Evolutionary conservation across 2,888 invertebrate genomes (phyloP).

Genomic region (Lydus trimaculatus): DNA sequence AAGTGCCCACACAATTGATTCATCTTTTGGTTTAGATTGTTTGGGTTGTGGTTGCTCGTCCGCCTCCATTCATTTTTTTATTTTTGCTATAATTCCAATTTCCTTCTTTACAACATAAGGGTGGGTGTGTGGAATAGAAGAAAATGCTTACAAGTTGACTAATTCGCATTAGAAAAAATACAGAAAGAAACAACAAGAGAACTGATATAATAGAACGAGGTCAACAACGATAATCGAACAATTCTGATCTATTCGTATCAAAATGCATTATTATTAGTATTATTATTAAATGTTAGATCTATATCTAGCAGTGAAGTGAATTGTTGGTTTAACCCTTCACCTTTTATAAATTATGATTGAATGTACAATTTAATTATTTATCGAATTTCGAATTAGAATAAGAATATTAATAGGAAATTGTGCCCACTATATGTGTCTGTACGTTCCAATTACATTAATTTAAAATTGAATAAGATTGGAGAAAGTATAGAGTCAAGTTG

Average conservation of each 20-base stretch:
- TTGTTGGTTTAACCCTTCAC: not conserved
- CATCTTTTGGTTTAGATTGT: too few relatives aligned
- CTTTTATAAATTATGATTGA: not conserved
- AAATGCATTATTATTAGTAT: too few relatives aligned
- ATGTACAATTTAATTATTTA: too few relatives aligned
- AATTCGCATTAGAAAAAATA: constrained; percentile 20
- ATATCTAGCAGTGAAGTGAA: not conserved
- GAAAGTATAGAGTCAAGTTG: not conserved
- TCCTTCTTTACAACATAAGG: not conserved
- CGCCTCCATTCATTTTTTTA: not conserved
- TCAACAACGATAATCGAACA: constrained; percentile 19
- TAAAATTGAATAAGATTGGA: too few relatives aligned
- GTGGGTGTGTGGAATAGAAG: not conserved
- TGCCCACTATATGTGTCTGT: too few relatives aligned
- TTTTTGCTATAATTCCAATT: not conserved
- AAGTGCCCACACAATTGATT: not conserved
- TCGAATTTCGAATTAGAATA: too few relatives aligned
- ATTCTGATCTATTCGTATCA: constrained; percentile 10
- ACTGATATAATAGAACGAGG: constrained; percentile 32
- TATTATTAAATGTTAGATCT: too few relatives aligned
- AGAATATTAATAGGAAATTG: too few relatives aligned
- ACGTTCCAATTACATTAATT: too few relatives aligned
- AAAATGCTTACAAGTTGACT: not conserved
- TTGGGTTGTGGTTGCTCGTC: too few relatives aligned
- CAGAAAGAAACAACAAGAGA: too few relatives aligned